phyloP scores from a whole-genome alignment of 2,888 invertebrate genomes.

The Ferdinandea cuprea region DNA sequence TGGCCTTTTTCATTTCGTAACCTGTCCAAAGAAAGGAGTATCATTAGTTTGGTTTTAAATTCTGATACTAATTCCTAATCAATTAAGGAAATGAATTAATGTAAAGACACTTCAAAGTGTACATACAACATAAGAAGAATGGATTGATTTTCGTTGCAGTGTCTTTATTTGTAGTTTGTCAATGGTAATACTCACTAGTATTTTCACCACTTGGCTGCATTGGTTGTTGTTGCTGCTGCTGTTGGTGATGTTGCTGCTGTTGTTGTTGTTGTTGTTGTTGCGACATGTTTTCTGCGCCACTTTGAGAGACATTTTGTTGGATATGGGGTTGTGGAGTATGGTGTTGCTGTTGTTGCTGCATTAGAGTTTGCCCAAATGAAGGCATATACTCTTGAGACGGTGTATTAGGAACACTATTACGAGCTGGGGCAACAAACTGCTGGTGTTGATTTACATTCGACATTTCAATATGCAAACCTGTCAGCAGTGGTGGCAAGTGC shows the following conservation, averaged over 20 bases:
- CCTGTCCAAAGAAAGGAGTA: slow-evolving; percentile 44
- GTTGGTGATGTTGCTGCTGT: slow-evolving; percentile 17
- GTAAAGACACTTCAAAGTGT: too few relatives aligned
- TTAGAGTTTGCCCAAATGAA: slow-evolving; percentile 20
- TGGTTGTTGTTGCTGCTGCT: slow-evolving; percentile 74
- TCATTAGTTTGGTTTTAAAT: neutral
- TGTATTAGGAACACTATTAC: slow-evolving; percentile 54
- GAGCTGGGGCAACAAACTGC: slow-evolving; percentile 23
- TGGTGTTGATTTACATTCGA: slow-evolving; percentile 47
- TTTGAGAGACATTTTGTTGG: slow-evolving; percentile 19
- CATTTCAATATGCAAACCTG: slow-evolving; percentile 73
- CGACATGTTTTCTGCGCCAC: slow-evolving; percentile 15
- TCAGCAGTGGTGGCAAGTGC: slow-evolving; percentile 64
- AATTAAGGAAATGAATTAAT: too few relatives aligned
- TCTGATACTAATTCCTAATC: too few relatives aligned
- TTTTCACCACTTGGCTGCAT: slow-evolving; percentile 64
- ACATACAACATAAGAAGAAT: neutral
- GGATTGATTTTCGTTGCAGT: neutral
- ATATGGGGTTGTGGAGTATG: slow-evolving; percentile 69
- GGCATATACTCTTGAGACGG: slow-evolving; percentile 75
- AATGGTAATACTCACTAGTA: slow-evolving; percentile 28
- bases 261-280: slow-evolving; percentile 37
- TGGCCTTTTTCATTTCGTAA: slow-evolving; percentile 46
- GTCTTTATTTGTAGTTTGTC: neutral
- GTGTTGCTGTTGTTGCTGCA: slow-evolving; percentile 74